Conservation (phyloP, 1,140 invertebrate genomes). For the Anastrepha obliqua region DNA sequence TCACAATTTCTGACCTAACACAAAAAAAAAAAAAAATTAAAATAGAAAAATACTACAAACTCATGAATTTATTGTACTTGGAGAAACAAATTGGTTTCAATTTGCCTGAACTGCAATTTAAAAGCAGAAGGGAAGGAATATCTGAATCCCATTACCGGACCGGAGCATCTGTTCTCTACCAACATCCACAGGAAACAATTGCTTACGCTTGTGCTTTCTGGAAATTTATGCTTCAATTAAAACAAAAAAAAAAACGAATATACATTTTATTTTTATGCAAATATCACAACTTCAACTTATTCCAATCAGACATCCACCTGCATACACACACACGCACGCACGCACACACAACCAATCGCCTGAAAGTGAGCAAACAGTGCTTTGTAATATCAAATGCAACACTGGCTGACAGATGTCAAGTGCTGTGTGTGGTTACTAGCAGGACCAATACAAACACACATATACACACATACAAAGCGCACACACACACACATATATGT, state of each 20-base stretch:
- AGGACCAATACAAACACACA: background rate
- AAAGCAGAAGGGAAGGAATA: background rate
- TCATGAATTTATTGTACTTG: too few species aligned
- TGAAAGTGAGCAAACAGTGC: conserved; percentile 25
- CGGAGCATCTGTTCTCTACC: background rate
- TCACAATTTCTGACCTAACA: too few species aligned
- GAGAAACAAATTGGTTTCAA: background rate
- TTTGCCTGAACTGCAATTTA: background rate
- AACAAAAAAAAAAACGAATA: background rate
- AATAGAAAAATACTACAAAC: too few species aligned
- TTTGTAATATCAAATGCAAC: conserved; percentile 3
- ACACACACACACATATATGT: background rate
- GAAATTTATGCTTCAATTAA: background rate
- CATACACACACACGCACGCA: background rate
- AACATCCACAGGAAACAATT: conserved; percentile 38
- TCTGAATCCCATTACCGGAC: background rate
- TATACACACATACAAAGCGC: background rate
- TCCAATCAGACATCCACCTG: background rate
- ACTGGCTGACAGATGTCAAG: conserved; percentile 42
- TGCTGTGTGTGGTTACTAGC: background rate
- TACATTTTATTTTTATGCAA: conserved; percentile 39
- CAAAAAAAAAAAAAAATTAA: too few species aligned
- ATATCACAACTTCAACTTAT: conserved; percentile 5
- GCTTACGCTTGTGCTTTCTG: background rate
- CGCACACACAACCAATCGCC: background rate